A percentile compares a stretch with the other conserved stretches of the same genome.
phyloP scores from a whole-genome alignment of 2,113 vertebrate genomes.

The Pipa parva region DNA sequence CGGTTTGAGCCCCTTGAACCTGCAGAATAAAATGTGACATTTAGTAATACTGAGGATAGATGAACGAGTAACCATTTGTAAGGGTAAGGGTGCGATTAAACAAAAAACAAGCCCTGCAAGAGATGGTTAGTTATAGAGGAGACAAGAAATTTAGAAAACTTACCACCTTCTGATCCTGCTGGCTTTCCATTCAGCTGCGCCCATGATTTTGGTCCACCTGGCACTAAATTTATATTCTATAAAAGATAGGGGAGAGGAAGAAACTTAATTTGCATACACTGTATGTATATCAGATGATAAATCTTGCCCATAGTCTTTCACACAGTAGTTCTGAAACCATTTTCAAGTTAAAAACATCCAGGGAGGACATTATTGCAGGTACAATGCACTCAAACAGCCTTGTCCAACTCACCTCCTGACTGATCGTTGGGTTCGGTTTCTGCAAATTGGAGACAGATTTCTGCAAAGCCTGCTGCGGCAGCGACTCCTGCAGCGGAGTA shows the following conservation, averaged over 20 bases:
- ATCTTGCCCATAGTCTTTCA: too few relatives aligned
- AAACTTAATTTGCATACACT: too few relatives aligned
- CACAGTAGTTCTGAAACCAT: too few relatives aligned
- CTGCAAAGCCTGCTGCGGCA: constrained; percentile 95
- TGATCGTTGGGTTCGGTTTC: constrained; percentile 86
- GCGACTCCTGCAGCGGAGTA: constrained; percentile 96
- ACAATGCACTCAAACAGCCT: neutral
- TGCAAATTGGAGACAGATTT: constrained; percentile 99
- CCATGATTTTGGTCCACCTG: constrained; percentile 99
- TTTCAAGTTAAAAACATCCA: too few relatives aligned
- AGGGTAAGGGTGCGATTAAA: too few relatives aligned
- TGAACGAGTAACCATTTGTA: too few relatives aligned
- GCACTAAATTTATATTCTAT: constrained; percentile 88
- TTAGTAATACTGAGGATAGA: too few relatives aligned
- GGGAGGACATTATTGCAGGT: too few relatives aligned
- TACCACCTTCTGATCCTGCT: constrained; percentile 92
- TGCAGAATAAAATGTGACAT: constrained; percentile 54
- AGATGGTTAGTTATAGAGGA: too few relatives aligned
- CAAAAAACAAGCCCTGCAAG: too few relatives aligned
- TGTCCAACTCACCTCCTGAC: constrained; percentile 77
- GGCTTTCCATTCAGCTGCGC: constrained; percentile 99
- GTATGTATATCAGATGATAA: too few relatives aligned
- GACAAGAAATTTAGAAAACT: constrained; percentile 62
- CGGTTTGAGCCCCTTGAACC: constrained; percentile 99
- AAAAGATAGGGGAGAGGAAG: too few relatives aligned